Evolutionary conservation across 1,140 invertebrate genomes (phyloP), one percentile per base, ranked within the genome.

Genomic region (Ostrea edulis): DNA sequence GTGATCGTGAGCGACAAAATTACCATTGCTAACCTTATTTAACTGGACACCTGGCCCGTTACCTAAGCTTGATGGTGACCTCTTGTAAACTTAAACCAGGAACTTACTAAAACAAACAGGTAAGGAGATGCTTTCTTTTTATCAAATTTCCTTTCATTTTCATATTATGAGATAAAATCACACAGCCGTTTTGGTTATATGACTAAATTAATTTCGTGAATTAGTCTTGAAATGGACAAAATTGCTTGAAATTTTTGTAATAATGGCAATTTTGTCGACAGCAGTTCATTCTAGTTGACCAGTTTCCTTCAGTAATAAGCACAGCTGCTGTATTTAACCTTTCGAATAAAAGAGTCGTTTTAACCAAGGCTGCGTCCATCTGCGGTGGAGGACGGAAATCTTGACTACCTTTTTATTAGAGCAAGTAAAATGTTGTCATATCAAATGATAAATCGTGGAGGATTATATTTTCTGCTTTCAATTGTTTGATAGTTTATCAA

Each of bases 11-110:
- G 25, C 12, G 11, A 25, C 22, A 25, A 35, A 35, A 29, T 29
- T 35, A 29, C 11, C 29, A 77, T 35, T 35, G 68, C 8, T 77
- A 77, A 77, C 68, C 68, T 77, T 77, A 77, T 77, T 77, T 77
- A 9, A 4, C 25, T 11, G 68, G 68, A 77, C 68, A 77, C 68
- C 68, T 77, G 68, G 22, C 4, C 22, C 14, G 68, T 35, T 77
- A 77, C 68, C 22, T 35, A 77, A 77, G 25, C 68, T 29, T 29
- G 68, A 29, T 11, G 4, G 55, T 77, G 22, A 14, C 29, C 9
- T 35, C 68, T 29, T 11, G 68, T 77, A 35, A 77, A 77, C 68
- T 29, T 35, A 25, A 25, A 29, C 22, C 12, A 25, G 29, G 68
- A 35, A 11, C 65, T 25, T 68, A 20, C 22, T 77, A 35, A 77